Base-by-base conservation (phyloP, 1,140 invertebrate species). In the Lutraria rhynchaena region DNA sequence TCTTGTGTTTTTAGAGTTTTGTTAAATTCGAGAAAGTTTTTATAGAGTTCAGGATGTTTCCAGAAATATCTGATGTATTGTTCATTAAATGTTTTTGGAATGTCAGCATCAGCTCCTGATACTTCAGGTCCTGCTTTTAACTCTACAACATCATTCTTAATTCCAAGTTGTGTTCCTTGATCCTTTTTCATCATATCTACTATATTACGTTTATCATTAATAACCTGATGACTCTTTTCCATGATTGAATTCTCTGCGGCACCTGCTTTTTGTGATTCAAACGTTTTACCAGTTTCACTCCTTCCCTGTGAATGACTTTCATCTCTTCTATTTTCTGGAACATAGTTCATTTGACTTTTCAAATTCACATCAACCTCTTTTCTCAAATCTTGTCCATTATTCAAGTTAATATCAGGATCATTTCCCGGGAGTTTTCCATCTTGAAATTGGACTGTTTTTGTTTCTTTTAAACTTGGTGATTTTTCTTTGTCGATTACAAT, bases 41-140 rank as follows among this genome's bases (percentile, higher is more conserved):
- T 63, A 61, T n/a, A 35, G 1, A 63, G 37, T 41, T 63, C 60
- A 41, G 60, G 60, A 63, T 63, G 33, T 19, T 24, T 41, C 60
- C 60, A 63, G n/a, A 63, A 63, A 24, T 63, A 63, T 63, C 37
- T 33, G 22, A 63, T 63, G 13, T 63, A 63, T 1, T 63, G 11
- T 41, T 33, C 60, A 63, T 63, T 44, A 44, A 63, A 63, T 1
- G 60, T 63, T n/a, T 63, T 63, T 63, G 60, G 60, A n/a, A n/a
- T 5, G 24, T 41, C 24, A 5, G 35, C 15, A 44, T 33, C 24
- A 22, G 15, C 15, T 7, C 5, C 5, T 41, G 5, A 5, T 41
- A 41, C 5, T 5, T 41, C 37, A 41, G 5, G 5, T 7, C 15
- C 15, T 7, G 15, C 5, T 41, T 41, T 41, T 7, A 7, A 41